These are phyloP conservation scores for Epirrhoe tristata DNA, from an alignment of 2,888 invertebrate species.

Conservation along the genomic window DNA sequence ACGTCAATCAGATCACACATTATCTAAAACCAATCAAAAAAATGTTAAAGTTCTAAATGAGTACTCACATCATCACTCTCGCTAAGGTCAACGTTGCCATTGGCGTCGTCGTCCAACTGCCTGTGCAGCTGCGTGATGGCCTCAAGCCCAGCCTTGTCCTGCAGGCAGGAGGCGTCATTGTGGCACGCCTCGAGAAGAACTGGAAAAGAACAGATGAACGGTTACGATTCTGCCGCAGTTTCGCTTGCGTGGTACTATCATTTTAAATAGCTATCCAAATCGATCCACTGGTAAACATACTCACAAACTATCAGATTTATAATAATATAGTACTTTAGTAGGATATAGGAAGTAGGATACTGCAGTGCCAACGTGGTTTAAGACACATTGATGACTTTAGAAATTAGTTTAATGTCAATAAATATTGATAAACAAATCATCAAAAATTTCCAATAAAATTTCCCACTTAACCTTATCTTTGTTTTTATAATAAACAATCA, in stretches of 20 bases:
- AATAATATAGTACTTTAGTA: too few species aligned
- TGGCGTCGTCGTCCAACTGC: conserved; percentile 98
- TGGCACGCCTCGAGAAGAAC: conserved; percentile 80
- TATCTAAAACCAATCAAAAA: too few species aligned
- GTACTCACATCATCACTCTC: conserved; percentile 98
- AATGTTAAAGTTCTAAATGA: neutral
- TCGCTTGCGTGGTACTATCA: too few species aligned
- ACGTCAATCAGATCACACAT: too few species aligned
- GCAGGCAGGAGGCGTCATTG: conserved; percentile 92
- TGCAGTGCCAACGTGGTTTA: neutral
- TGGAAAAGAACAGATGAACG: conserved; percentile 57
- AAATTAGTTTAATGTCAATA: conserved; percentile 14
- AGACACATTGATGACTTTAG: conserved; percentile 5
- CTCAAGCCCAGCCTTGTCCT: conserved; percentile 95
- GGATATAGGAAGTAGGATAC: too few species aligned
- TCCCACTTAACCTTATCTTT: conserved; percentile 11
- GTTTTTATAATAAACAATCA: conserved; percentile 16
- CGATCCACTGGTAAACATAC: too few species aligned
- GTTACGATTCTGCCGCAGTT: too few species aligned
- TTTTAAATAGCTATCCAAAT: too few species aligned
- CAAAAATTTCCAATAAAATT: conserved; percentile 28
- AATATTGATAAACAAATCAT: conserved; percentile 25
- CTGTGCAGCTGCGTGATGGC: conserved; percentile 96
- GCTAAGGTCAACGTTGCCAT: conserved; percentile 98
- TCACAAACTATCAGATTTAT: too few species aligned